Evolutionary conservation across 23 tunicate species (phyloP), one percentile per base, ranked within the genome.

Genomic region (Ciona savignyi): DNA sequence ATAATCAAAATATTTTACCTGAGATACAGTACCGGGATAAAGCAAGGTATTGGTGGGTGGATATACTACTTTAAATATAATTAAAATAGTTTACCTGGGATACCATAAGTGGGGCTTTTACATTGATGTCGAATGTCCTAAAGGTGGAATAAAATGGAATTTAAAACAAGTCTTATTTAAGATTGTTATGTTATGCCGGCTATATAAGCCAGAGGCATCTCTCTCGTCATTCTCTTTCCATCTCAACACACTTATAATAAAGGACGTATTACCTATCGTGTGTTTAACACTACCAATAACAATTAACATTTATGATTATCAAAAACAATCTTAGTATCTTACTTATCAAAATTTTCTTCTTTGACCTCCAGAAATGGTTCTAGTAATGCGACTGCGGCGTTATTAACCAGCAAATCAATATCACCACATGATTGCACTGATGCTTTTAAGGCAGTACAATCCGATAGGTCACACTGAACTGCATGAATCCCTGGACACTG

Each of bases 351-450:
- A 29, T 31, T 33, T 35, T 63, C 95, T 42, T 34, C 34, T 1
- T 68, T 60, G 21, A 78, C 42, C 1, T 93, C 89, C 19, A 93
- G 51, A 78, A 81, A 93, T 3, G 95, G 78, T 48, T 74, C 73
- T 21, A 69, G 66, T 1, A 67, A 61, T 48, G 95, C 98, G 29
- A 93, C 63, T 29, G 89, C 98, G 2, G 98, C 98, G 73, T 93
- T 93, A 72, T 93, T 93, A 27, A 93, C 98, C 2, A 93, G 78
- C 30, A 86, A 77, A 64, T 86, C 94, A 73, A 86, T 86, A 2
- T 64, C 84, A n/a, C 85, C 89, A 70, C 93, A 82, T 23, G 94
- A 77, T 42, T 61, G 70, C 1, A 93, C 78, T 32, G 77, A 62
- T 32, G 62, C 35, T 48, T 88, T 77, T 11, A 85, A 76, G 2